Conservation (phyloP, 2,113 vertebrate genomes). For the Lasiurus cinereus region DNA sequence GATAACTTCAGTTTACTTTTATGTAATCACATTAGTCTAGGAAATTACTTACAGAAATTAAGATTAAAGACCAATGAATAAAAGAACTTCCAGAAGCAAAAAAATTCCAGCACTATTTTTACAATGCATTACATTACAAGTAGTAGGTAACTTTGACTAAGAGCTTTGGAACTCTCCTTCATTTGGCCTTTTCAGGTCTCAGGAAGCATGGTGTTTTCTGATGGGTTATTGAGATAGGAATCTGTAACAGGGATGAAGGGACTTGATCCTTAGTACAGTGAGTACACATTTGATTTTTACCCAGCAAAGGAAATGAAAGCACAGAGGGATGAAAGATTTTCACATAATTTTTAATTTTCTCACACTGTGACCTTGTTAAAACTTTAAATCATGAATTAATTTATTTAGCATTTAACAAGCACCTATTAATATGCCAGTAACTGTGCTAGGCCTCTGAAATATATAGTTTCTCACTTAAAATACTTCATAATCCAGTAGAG, state of each 20-base stretch:
- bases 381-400: constrained; percentile 60
- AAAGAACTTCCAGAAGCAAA: not conserved
- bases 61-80: not conserved
- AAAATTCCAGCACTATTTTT: constrained; percentile 3
- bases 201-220: not conserved
- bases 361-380: not conserved
- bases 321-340: not conserved
- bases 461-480: constrained; percentile 43
- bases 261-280: not conserved
- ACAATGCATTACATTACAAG: not conserved
- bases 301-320: constrained; percentile 52
- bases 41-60: not conserved
- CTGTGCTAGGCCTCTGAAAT: constrained; percentile 5
- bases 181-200: not conserved
- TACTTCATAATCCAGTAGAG: constrained; percentile 53
- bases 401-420: constrained; percentile 56
- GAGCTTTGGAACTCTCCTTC: not conserved
- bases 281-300: constrained; percentile 31
- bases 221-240: not conserved
- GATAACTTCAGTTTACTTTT: constrained; percentile 37
- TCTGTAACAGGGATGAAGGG: constrained; percentile 30
- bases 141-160: not conserved
- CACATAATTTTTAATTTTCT: constrained; percentile 45
- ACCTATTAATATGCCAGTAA: constrained; percentile 15
- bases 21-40: constrained; percentile 26